These are phyloP conservation scores for Augiades crinisus DNA, from an alignment of 2,888 invertebrate genomes.

Conservation along the genomic window DNA sequence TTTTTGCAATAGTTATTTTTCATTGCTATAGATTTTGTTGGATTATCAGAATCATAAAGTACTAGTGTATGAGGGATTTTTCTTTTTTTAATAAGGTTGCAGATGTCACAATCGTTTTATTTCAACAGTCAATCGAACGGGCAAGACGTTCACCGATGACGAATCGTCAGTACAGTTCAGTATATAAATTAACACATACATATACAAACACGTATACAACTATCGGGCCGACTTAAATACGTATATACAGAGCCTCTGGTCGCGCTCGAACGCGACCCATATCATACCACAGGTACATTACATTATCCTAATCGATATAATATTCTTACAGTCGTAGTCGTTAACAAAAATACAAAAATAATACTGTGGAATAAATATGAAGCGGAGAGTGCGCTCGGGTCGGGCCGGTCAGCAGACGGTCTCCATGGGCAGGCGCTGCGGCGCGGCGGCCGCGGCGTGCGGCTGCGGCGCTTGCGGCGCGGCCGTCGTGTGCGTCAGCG, in stretches of 20 bases:
- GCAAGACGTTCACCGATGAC: conserved; percentile 39
- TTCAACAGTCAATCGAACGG: conserved; percentile 63
- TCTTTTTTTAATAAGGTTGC: not conserved
- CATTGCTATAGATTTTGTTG: not conserved
- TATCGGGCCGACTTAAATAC: conserved; percentile 32
- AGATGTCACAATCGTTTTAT: conserved; percentile 45
- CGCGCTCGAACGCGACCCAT: conserved; percentile 23
- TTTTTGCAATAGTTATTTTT: not conserved
- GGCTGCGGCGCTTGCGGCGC: conserved; percentile 85
- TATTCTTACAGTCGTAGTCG: conserved; percentile 45
- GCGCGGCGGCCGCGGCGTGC: conserved; percentile 68
- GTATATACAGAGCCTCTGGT: conserved; percentile 36
- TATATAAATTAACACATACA: conserved; percentile 40
- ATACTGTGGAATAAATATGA: conserved; percentile 70
- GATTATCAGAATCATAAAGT: not conserved
- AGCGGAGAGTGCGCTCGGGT: conserved; percentile 35
- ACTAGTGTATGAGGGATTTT: not conserved
- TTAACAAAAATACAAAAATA: conserved; percentile 65
- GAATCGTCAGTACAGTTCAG: conserved; percentile 36
- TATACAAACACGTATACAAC: conserved; percentile 37
- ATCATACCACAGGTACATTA: conserved; percentile 28
- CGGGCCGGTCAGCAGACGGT: conserved; percentile 77
- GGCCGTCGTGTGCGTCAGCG: conserved; percentile 85
- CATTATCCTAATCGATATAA: conserved; percentile 3
- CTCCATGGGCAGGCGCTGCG: conserved; percentile 81